These are phyloP conservation scores for Rana temporaria DNA, from an alignment of 2,113 vertebrate species.

Conservation along the genomic window DNA sequence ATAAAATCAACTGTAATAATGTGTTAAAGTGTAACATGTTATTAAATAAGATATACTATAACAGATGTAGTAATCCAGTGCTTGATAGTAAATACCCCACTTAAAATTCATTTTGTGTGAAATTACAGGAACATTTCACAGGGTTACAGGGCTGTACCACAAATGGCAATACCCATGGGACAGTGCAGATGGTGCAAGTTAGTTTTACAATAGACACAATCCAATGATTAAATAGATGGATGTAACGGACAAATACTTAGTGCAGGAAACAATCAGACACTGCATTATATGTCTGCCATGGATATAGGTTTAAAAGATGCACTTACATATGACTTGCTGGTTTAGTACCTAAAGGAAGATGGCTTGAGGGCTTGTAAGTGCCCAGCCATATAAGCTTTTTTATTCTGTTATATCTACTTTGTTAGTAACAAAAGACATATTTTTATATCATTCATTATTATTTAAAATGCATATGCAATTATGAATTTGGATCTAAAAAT, in stretches of 20 bases:
- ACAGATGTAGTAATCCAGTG: constrained; percentile 17
- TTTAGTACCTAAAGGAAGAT: neutral
- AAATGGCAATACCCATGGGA: constrained; percentile 28
- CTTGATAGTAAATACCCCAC: constrained; percentile 20
- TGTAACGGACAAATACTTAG: constrained; percentile 39
- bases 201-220: constrained; percentile 45
- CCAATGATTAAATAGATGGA: constrained; percentile 49
- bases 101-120: constrained; percentile 45
- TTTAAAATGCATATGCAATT: too few species aligned
- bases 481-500: too few species aligned
- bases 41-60: neutral
- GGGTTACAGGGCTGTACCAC: constrained; percentile 22
- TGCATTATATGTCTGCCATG: neutral
- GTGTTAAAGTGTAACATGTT: neutral
- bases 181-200: constrained; percentile 53
- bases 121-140: constrained; percentile 47
- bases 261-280: constrained; percentile 5
- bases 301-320: constrained; percentile 27
- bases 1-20: neutral
- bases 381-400: too few species aligned
- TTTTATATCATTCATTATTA: too few species aligned
- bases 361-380: neutral
- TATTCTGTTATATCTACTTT: too few species aligned
- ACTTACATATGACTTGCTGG: constrained; percentile 3
- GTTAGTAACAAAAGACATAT: too few species aligned